These are phyloP conservation scores for Chaenogobius annularis DNA, from an alignment of 2,113 vertebrate genomes.

Conservation along the genomic window DNA sequence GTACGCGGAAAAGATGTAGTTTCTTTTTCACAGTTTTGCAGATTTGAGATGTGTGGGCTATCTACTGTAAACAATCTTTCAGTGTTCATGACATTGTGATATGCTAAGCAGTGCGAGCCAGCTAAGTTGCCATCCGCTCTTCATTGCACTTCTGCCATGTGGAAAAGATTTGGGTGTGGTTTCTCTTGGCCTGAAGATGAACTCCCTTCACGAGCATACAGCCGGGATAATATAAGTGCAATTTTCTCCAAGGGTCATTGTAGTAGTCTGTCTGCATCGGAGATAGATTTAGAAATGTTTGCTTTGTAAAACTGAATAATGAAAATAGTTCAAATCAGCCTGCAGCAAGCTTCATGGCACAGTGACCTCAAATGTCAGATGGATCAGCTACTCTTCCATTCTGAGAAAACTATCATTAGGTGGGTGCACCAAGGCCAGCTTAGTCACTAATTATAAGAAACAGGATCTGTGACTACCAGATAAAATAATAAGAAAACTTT, in stretches of 20 bases:
- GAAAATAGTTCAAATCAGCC: not conserved
- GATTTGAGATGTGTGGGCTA: slow-evolving; percentile 39
- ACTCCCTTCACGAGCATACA: slow-evolving; percentile 20
- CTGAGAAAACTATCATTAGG: slow-evolving; percentile 8
- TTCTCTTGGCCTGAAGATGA: slow-evolving; percentile 36
- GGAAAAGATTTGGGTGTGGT: slow-evolving; percentile 39
- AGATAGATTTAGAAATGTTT: not conserved
- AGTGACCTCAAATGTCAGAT: not conserved
- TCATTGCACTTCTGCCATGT: slow-evolving; percentile 32
- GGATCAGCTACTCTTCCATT: slow-evolving; percentile 5
- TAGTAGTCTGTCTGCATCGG: not conserved
- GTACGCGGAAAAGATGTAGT: too few species aligned
- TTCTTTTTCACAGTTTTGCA: not conserved
- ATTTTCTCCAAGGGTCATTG: slow-evolving; percentile 5
- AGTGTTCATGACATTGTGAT: slow-evolving; percentile 37
- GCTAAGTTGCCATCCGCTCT: not conserved
- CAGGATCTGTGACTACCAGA: not conserved
- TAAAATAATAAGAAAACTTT: not conserved
- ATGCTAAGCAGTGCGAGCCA: slow-evolving; percentile 14
- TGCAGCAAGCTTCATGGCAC: not conserved
- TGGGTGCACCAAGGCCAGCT: not conserved
- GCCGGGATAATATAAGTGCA: not conserved
- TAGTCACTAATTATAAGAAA: not conserved
- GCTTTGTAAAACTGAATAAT: not conserved
- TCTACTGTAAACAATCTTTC: slow-evolving; percentile 54